Evolutionary conservation across 2,797 vertebrate genomes (phyloP), one percentile per base, ranked within the genome.

Genomic region (Scleropages formosus): DNA sequence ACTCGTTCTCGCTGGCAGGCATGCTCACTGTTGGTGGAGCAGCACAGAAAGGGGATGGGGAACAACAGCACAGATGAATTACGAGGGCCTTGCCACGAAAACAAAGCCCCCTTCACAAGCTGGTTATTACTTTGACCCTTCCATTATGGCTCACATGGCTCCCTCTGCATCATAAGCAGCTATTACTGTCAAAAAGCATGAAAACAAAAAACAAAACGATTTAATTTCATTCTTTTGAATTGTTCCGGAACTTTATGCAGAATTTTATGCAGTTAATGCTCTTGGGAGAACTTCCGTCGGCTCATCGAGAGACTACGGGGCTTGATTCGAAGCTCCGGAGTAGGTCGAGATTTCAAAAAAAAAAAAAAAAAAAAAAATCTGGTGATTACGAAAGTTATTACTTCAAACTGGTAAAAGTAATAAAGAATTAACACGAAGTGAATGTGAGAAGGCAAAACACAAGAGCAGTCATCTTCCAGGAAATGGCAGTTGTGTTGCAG

Each of bases 1-100:
- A 98, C 87, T 99, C 98, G 0, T 95, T 98, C 89, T 99, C 98
- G 12, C 97, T 98, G 78, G 97, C 95, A 73, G 98, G 97, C 95
- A 98, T 98, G 88, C 96, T 99, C 95, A 98, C 98, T 99, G 92
- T 76, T 89, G n/a, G 69, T 6, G 39, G 31, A 39, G 2, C 31
- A 39, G 31, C 6, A 39, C 39, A 39, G 31, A 6, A 31, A 39
- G 31, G 6, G 31, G 31, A 73, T 71, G 73, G 78, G 74, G 74
- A 51, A 75, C 46, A 13, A 62, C 15, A 76, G 13, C 7, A n/a
- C 39, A 63, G 73, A 75, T 78, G 63, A 80, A 64, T 63, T 49
- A 64, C 63, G 59, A 69, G 67, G 24, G 46, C 47, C 22, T 60
- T 20, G n/a, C 56, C 77, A 53, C 62, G 26, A 53, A 26, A 51